Evolutionary conservation across 2,113 vertebrate genomes (phyloP).

Genomic region (Cyprinodon tularosa): DNA sequence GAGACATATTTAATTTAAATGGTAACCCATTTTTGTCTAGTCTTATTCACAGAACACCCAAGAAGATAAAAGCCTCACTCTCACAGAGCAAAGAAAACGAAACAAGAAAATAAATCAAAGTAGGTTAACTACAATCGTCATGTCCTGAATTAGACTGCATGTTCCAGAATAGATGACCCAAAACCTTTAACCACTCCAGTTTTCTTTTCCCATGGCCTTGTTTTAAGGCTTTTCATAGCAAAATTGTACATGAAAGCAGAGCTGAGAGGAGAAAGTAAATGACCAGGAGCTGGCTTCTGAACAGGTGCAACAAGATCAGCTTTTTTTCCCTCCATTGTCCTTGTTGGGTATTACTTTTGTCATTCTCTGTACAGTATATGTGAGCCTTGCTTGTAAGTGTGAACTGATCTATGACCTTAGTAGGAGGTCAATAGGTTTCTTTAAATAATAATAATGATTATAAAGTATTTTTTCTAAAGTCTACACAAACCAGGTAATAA

Average conservation of each 20-base stretch:
- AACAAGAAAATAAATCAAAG: conserved; percentile 59
- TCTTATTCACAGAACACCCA: conserved; percentile 26
- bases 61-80: background rate
- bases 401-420: background rate
- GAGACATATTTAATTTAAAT: conserved; percentile 16
- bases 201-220: conserved; percentile 46
- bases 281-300: background rate
- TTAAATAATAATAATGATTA: background rate
- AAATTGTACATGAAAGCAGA: conserved; percentile 5
- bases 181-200: conserved; percentile 49
- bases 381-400: background rate
- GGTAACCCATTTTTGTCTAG: conserved; percentile 13
- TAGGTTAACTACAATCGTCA: conserved; percentile 72
- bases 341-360: background rate
- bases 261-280: conserved; percentile 27
- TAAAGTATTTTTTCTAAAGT: background rate
- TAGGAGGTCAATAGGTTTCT: background rate
- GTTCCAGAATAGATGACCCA: conserved; percentile 80
- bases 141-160: conserved; percentile 65
- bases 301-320: conserved; percentile 12
- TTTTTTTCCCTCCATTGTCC: background rate
- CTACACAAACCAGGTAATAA: background rate
- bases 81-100: conserved; percentile 32
- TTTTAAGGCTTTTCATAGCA: conserved; percentile 32
- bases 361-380: background rate